These are phyloP conservation scores for Dromococcyx pavoninus DNA, from an alignment of 2,797 vertebrate genomes.

Conservation along the genomic window DNA sequence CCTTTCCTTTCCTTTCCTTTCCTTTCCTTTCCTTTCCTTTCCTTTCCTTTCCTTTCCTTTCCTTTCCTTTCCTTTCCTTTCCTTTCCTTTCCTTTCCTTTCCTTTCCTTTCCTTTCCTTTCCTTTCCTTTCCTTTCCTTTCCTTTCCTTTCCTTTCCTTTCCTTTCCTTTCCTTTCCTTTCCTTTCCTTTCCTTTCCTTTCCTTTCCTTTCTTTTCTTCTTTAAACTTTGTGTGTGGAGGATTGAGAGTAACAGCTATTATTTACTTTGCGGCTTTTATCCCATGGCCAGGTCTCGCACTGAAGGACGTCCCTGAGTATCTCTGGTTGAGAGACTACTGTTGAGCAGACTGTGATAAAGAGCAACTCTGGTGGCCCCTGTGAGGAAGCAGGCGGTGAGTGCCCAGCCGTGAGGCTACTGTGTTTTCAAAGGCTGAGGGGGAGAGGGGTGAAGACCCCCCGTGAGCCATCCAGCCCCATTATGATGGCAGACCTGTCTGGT, in stretches of 20 bases:
- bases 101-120: no score
- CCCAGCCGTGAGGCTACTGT: fast-evolving
- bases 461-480: fast-evolving
- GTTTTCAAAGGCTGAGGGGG: background rate
- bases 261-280: background rate
- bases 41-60: no score
- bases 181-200: no score
- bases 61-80: no score
- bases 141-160: no score
- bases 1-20: no score
- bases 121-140: no score
- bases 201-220: constrained; percentile 5
- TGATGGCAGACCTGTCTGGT: background rate
- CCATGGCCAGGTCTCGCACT: fast-evolving
- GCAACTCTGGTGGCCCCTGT: background rate
- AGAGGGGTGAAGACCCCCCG: background rate
- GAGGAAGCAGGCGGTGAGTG: background rate
- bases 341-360: background rate
- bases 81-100: no score
- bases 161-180: no score
- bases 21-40: no score
- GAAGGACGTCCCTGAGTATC: background rate
- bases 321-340: background rate
- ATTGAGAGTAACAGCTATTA: background rate
- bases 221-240: background rate